These are phyloP conservation scores for Phalacrocorax aristotelis DNA, from an alignment of 2,113 vertebrate species.

Conservation along the genomic window DNA sequence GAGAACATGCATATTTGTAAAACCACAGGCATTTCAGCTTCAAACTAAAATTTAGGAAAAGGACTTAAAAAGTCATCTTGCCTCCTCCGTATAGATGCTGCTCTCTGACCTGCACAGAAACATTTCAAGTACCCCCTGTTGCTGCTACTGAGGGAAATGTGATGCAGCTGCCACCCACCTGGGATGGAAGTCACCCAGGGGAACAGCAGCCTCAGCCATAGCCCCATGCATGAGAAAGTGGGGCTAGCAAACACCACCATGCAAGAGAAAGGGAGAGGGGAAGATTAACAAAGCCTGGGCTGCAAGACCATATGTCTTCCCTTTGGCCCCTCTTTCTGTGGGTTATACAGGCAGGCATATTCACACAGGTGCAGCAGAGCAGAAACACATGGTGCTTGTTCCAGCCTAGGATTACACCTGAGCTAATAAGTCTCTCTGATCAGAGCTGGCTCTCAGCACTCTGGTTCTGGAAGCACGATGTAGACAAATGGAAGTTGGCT, in stretches of 20 bases:
- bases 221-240: accelerated
- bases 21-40: not conserved
- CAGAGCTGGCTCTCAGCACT: slow-evolving; percentile 45
- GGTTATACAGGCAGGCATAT: not conserved
- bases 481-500: slow-evolving; percentile 36
- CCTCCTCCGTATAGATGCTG: not conserved
- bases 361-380: slow-evolving; percentile 27
- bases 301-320: not conserved
- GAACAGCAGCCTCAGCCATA: not conserved
- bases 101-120: not conserved
- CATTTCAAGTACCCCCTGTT: not conserved
- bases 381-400: slow-evolving; percentile 25
- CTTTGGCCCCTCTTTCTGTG: not conserved
- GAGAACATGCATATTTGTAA: not conserved
- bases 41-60: not conserved
- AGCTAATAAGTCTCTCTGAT: slow-evolving; percentile 16
- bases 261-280: not conserved
- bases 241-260: not conserved
- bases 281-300: not conserved
- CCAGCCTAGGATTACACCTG: slow-evolving; percentile 34
- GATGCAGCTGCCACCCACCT: accelerated
- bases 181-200: not conserved
- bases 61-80: not conserved
- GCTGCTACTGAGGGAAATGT: not conserved
- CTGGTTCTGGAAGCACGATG: not conserved